Percentiles rank a stretch among this genome's conserved stretches.
phyloP scores from a whole-genome alignment of 1,140 invertebrate genomes.

The Globodera rostochiensis region DNA sequence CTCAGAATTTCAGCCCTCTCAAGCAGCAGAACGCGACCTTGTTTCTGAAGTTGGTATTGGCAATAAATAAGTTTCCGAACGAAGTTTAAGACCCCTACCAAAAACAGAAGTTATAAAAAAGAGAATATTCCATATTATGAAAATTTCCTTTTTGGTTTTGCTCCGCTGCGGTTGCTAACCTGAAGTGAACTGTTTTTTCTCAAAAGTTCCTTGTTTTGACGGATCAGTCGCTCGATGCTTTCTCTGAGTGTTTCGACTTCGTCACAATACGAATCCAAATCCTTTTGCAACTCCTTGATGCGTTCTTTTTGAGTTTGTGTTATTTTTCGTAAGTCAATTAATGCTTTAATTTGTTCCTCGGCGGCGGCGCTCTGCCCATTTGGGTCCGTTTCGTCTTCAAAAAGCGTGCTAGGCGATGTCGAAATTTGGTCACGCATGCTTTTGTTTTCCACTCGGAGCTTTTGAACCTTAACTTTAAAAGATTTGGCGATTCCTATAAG shows the following conservation, averaged over 20 bases:
- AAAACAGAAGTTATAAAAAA: neutral
- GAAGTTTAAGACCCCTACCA: too few relatives aligned
- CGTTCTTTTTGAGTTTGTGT: conserved; percentile 43
- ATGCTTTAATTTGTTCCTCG: conserved; percentile 53
- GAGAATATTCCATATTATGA: neutral
- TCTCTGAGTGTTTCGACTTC: conserved; percentile 45
- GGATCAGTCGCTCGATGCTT: conserved; percentile 53
- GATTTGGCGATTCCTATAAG: neutral
- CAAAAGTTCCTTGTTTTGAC: conserved; percentile 53
- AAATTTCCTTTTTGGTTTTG: too few relatives aligned
- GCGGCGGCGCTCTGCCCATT: conserved; percentile 21
- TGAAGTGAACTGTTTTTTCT: conserved; percentile 53
- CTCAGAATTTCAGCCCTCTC: conserved; percentile 44
- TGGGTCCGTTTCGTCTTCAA: neutral
- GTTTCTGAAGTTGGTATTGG: conserved; percentile 13
- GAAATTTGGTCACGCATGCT: conserved; percentile 34
- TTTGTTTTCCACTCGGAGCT: conserved; percentile 55
- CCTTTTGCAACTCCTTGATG: conserved; percentile 46
- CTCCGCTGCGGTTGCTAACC: neutral
- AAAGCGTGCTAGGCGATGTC: neutral
- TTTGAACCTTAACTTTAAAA: conserved; percentile 34
- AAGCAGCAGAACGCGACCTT: conserved; percentile 41
- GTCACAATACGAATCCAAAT: conserved; percentile 24
- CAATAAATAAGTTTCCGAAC: too few relatives aligned
- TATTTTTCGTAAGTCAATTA: conserved; percentile 47